Conservation (phyloP, 2,888 invertebrate genomes). For the Limenitis camilla region DNA sequence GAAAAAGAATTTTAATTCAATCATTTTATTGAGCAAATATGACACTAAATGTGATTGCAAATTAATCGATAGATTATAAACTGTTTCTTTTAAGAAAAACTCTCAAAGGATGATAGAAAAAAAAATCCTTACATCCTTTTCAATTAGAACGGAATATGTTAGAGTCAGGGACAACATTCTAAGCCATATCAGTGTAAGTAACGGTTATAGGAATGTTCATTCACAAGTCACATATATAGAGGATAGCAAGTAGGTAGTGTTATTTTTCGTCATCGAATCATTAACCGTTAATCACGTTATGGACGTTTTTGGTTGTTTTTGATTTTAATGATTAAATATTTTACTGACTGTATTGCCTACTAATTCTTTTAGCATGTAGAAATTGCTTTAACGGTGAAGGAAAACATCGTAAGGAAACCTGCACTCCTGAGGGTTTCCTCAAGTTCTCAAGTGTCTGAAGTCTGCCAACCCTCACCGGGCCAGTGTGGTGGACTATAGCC, state of each 20-base stretch:
- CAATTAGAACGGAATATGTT: constrained; percentile 8
- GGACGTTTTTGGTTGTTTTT: no score
- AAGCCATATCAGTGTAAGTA: constrained; percentile 12
- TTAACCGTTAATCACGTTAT: background rate
- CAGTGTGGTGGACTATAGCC: no score
- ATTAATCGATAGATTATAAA: background rate
- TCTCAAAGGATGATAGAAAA: constrained; percentile 2
- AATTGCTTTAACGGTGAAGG: background rate
- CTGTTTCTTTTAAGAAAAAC: background rate
- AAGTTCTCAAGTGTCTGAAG: background rate
- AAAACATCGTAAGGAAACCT: background rate
- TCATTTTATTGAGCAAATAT: background rate
- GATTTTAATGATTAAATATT: no score
- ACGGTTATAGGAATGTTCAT: constrained; percentile 24
- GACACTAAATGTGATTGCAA: background rate
- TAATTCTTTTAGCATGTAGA: no score
- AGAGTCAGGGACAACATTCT: constrained; percentile 14
- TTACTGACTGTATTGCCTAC: no score
- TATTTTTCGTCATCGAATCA: background rate
- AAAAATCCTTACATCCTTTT: constrained; percentile 5
- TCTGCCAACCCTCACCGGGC: background rate
- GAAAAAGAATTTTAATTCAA: no score
- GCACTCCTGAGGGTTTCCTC: background rate
- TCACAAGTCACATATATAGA: constrained; percentile 8
- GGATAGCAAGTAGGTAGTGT: background rate